Evolutionary conservation across 2,888 invertebrate genomes (phyloP).

Genomic region (Athalia circularis): DNA sequence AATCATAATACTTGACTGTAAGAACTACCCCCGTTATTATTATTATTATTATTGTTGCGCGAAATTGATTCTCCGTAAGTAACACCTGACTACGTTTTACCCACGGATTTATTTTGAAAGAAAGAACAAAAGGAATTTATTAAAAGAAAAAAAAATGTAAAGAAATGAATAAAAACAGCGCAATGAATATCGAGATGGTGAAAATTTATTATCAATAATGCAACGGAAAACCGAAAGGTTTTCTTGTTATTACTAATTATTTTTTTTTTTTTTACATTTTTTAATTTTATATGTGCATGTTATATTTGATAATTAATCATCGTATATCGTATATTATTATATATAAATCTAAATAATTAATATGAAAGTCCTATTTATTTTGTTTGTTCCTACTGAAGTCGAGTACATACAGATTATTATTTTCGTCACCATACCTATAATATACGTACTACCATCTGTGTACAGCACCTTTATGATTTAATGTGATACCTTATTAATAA

Average conservation of each 20-base stretch:
- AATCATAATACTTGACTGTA: neutral
- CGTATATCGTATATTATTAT: conserved; percentile 54
- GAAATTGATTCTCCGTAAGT: neutral
- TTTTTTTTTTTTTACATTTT: conserved; percentile 59
- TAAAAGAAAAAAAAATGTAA: no score
- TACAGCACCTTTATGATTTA: conserved; percentile 72
- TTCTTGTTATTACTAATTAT: conserved; percentile 58
- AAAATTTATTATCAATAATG: conserved; percentile 54
- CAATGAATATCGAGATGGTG: conserved; percentile 26
- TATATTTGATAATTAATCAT: conserved; percentile 67
- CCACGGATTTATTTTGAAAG: no score
- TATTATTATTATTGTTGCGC: neutral
- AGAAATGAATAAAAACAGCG: neutral
- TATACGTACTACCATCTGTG: conserved; percentile 62
- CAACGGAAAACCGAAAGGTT: conserved; percentile 57
- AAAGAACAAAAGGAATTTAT: no score
- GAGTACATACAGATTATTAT: conserved; percentile 57
- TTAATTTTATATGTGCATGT: conserved; percentile 71
- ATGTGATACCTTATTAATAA: conserved; percentile 71
- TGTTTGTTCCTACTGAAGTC: conserved; percentile 72
- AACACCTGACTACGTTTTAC: neutral
- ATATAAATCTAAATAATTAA: conserved; percentile 26
- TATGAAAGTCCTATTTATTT: conserved; percentile 67
- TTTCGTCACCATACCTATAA: conserved; percentile 43
- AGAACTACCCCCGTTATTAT: neutral